Conservation (phyloP, 2,888 invertebrate genomes). For the Petrophora chlorosata region DNA sequence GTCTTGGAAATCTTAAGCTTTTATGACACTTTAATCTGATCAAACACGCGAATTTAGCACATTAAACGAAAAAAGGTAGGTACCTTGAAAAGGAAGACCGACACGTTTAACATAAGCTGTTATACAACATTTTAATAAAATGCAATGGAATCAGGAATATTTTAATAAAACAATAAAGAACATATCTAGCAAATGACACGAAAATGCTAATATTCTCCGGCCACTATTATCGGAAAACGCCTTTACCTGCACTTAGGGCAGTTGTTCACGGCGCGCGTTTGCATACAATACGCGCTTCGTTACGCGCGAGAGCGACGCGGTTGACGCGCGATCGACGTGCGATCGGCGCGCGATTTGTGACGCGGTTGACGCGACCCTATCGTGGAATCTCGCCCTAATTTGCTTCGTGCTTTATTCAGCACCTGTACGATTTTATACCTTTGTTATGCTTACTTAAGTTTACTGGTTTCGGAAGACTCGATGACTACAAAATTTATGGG, state of each 20-base stretch:
- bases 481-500: constrained; percentile 12
- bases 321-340: constrained; percentile 60
- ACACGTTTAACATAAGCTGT: no score
- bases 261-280: constrained; percentile 46
- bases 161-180: no score
- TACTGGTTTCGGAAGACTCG: constrained; percentile 1
- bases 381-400: constrained; percentile 61
- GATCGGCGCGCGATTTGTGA: constrained; percentile 51
- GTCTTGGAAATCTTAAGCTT: no score
- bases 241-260: constrained; percentile 42
- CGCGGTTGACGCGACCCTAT: constrained; percentile 49
- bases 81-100: no score
- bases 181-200: no score
- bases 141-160: no score
- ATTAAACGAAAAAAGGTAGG: no score
- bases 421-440: constrained; percentile 51
- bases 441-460: constrained; percentile 9
- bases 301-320: constrained; percentile 53
- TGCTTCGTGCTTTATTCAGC: constrained; percentile 59
- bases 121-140: no score
- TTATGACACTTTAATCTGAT: no score
- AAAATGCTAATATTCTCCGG: constrained; percentile 36
- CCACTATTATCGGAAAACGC: constrained; percentile 47
- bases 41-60: no score
- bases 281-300: constrained; percentile 76